These are phyloP conservation scores for Oscheius sp. DNA, from an alignment of 2,888 invertebrate genomes.

Conservation along the genomic window DNA sequence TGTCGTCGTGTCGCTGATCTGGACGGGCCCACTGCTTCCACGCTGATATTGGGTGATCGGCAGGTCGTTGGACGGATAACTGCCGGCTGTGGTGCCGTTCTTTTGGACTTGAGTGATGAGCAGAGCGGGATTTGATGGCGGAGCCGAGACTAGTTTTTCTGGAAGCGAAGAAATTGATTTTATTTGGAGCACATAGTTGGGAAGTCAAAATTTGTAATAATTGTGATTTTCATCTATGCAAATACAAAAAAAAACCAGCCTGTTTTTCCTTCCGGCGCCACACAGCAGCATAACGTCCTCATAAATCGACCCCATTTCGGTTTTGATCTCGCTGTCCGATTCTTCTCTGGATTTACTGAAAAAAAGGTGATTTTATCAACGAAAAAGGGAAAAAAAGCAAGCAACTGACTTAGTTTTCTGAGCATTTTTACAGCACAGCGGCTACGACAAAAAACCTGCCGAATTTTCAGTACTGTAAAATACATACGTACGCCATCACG, in stretches of 20 bases:
- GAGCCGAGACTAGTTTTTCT: slow-evolving; percentile 24
- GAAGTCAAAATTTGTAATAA: not conserved
- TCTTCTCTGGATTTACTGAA: slow-evolving; percentile 18
- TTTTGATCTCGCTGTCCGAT: slow-evolving; percentile 76
- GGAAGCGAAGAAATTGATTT: slow-evolving; percentile 7
- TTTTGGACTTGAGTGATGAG: slow-evolving; percentile 37
- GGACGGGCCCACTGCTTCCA: too few species aligned
- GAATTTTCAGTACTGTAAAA: not conserved
- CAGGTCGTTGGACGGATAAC: slow-evolving; percentile 5
- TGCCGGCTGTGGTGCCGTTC: slow-evolving; percentile 19
- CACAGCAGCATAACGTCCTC: slow-evolving; percentile 87
- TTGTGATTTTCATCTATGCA: not conserved
- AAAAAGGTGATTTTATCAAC: not conserved
- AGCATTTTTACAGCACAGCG: too few species aligned
- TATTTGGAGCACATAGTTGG: not conserved
- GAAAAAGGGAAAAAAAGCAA: not conserved
- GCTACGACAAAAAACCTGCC: not conserved
- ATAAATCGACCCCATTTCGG: slow-evolving; percentile 82
- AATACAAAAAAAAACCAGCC: slow-evolving; percentile 43
- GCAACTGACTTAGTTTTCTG: too few species aligned
- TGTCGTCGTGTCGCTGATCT: too few species aligned
- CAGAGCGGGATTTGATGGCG: slow-evolving; percentile 14
- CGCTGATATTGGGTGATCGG: slow-evolving; percentile 17
- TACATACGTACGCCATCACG: not conserved
- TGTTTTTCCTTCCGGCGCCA: slow-evolving; percentile 76